phyloP scores from a whole-genome alignment of 2,888 invertebrate genomes.

The Nemapogon koenigi region DNA sequence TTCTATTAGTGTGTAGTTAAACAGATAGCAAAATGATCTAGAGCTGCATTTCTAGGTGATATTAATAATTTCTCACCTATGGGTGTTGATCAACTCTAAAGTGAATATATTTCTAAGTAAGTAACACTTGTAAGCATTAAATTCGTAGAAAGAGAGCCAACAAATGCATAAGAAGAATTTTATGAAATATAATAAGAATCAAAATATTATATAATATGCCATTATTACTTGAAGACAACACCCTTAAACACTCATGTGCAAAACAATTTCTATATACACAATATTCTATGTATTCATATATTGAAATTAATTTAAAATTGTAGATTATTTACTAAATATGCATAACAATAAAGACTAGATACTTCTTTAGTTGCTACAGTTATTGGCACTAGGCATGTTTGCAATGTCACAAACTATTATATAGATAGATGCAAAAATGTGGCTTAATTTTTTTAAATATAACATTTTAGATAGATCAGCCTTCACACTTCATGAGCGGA shows the following conservation, averaged over 20 bases:
- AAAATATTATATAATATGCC: too few species aligned
- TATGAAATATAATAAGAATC: too few species aligned
- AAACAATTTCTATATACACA: constrained; percentile 36
- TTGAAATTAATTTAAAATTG: constrained; percentile 53
- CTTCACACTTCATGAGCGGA: too few species aligned
- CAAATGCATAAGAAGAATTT: constrained; percentile 3
- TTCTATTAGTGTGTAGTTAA: too few species aligned
- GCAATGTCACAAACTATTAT: constrained; percentile 41
- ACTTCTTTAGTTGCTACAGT: constrained; percentile 60
- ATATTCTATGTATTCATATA: constrained; percentile 23
- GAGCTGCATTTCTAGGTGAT: too few species aligned
- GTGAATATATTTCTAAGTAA: constrained; percentile 2
- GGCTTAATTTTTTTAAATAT: too few species aligned
- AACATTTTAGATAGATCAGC: too few species aligned
- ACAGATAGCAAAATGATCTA: too few species aligned
- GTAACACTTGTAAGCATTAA: constrained; percentile 6
- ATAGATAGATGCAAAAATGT: too few species aligned
- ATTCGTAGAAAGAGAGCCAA: constrained; percentile 9
- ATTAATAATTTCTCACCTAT: too few species aligned
- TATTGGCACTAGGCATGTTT: constrained; percentile 62
- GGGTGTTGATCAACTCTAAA: neutral
- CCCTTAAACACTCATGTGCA: constrained; percentile 30
- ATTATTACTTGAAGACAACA: constrained; percentile 5
- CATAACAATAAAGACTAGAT: constrained; percentile 67
- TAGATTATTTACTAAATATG: constrained; percentile 61